phyloP scores from a whole-genome alignment of 2,113 vertebrate species.

The Anser brachyrhynchus region DNA sequence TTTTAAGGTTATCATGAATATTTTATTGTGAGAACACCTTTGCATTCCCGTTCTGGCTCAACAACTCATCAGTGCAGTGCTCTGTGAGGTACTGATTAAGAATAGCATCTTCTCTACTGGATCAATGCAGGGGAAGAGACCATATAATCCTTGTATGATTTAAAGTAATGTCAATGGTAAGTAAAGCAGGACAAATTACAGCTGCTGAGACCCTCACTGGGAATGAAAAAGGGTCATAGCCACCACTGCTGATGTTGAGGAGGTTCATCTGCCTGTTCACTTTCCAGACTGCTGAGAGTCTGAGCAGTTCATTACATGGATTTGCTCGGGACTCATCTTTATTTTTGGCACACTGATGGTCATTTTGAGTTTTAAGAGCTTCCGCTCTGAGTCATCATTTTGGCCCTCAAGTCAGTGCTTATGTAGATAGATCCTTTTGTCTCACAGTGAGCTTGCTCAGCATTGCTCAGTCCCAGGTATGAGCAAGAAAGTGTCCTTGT shows the following conservation, averaged over 20 bases:
- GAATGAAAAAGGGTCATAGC: background rate
- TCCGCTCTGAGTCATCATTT: background rate
- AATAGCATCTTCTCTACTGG: constrained; percentile 21
- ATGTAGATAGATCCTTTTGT: background rate
- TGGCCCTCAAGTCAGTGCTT: background rate
- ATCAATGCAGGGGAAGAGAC: background rate
- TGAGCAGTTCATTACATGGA: background rate
- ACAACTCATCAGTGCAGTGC: background rate
- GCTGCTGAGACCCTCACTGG: background rate
- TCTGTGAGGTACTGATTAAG: constrained; percentile 1
- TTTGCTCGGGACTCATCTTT: background rate
- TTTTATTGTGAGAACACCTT: background rate
- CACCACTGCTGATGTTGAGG: background rate
- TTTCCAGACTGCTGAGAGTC: background rate
- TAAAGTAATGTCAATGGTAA: background rate
- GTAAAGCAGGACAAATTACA: background rate
- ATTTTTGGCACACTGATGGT: background rate
- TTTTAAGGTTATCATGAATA: background rate
- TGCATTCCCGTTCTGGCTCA: background rate
- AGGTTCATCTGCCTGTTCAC: background rate
- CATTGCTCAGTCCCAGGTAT: background rate
- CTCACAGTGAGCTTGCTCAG: background rate
- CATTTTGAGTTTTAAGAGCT: constrained; percentile 1
- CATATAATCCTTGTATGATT: background rate
- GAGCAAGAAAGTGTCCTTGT: background rate